Evolutionary conservation across 2,888 invertebrate genomes (phyloP).

Genomic region (Archips crataeganus): DNA sequence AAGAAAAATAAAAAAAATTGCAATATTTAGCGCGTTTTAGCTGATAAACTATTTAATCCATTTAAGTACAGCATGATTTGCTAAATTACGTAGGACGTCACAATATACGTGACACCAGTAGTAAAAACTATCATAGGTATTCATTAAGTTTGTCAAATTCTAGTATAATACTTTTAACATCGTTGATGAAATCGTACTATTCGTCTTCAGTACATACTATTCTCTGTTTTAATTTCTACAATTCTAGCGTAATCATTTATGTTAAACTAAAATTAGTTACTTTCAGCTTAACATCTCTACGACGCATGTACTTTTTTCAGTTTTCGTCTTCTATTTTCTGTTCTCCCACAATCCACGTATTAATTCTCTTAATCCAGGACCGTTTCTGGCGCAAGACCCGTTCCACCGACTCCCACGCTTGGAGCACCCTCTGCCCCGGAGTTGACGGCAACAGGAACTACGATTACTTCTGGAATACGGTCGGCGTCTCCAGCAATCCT

Average conservation of each 20-base stretch:
- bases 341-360: neutral
- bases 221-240: no score
- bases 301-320: neutral
- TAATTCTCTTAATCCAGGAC: conserved; percentile 64
- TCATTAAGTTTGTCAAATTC: neutral
- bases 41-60: conserved; percentile 1
- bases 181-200: no score
- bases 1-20: no score
- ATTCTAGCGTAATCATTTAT: no score
- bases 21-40: no score
- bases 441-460: conserved; percentile 92
- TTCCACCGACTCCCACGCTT: conserved; percentile 67
- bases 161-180: no score
- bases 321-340: neutral
- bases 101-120: neutral
- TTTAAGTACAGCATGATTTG: neutral
- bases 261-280: no score
- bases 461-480: conserved; percentile 88
- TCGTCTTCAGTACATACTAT: no score
- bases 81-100: neutral
- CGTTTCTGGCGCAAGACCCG: conserved; percentile 90
- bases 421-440: conserved; percentile 84
- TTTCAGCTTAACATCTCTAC: no score
- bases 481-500: conserved; percentile 81
- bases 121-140: neutral